These are phyloP conservation scores for Stenurella melanura DNA, from an alignment of 2,888 invertebrate genomes.

Conservation along the genomic window DNA sequence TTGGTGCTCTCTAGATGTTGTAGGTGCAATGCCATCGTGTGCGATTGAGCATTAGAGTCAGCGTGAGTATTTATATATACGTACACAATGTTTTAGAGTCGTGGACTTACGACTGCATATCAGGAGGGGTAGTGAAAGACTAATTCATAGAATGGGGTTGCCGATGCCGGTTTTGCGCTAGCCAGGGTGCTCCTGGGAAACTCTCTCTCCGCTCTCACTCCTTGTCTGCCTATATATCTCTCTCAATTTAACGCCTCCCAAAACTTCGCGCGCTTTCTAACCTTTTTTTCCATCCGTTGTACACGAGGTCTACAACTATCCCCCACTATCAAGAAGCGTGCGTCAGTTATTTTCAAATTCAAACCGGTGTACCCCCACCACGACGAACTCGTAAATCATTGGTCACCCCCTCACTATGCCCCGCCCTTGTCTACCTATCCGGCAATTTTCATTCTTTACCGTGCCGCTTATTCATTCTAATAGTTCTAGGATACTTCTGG, in stretches of 20 bases:
- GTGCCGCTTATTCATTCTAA: not conserved
- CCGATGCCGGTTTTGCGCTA: conserved; percentile 67
- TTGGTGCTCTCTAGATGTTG: conserved; percentile 55
- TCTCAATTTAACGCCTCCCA: conserved; percentile 57
- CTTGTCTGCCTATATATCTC: conserved; percentile 42
- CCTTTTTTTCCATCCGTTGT: conserved; percentile 38
- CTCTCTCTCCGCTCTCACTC: conserved; percentile 52
- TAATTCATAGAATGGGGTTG: conserved; percentile 67
- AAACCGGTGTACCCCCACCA: conserved; percentile 10
- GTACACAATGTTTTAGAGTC: conserved; percentile 63
- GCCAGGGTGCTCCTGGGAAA: conserved; percentile 70
- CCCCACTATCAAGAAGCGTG: conserved; percentile 25
- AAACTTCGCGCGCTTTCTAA: conserved; percentile 36
- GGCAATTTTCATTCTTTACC: not conserved
- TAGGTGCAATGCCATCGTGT: conserved; percentile 62
- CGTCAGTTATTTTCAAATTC: conserved; percentile 19
- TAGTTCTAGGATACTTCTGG: not conserved
- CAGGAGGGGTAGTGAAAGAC: conserved; percentile 69
- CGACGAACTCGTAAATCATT: not conserved
- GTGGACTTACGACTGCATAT: conserved; percentile 66
- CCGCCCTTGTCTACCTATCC: conserved; percentile 23
- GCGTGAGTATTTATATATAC: conserved; percentile 58
- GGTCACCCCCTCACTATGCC: conserved; percentile 21
- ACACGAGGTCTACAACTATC: conserved; percentile 39
- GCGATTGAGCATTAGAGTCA: conserved; percentile 46